These are phyloP conservation scores for Psilopogon haemacephalus DNA, from an alignment of 2,113 vertebrate genomes.

Conservation along the genomic window DNA sequence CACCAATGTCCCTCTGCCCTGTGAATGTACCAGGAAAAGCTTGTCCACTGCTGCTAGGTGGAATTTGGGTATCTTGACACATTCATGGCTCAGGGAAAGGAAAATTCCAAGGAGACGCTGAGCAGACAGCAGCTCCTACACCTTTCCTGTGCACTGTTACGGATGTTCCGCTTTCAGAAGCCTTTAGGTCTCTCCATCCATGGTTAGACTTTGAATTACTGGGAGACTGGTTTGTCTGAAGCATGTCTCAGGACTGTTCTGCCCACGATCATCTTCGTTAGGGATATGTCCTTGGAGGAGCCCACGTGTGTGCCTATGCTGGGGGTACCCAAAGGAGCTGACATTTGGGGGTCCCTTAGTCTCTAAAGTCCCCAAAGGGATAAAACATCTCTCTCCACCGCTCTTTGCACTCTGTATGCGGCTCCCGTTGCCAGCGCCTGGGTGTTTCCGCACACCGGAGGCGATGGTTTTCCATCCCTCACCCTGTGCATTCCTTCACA, in stretches of 20 bases:
- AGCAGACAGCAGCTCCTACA: background rate
- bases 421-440: background rate
- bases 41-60: background rate
- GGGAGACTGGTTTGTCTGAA: background rate
- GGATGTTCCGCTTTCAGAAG: background rate
- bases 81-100: background rate
- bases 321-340: background rate
- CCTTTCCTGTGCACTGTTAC: background rate
- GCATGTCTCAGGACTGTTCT: background rate
- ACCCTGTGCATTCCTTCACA: background rate
- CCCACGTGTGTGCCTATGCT: background rate
- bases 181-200: background rate
- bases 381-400: background rate
- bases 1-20: background rate
- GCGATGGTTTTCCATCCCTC: constrained; percentile 9
- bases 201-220: background rate
- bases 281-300: background rate
- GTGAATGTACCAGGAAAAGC: background rate
- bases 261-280: background rate
- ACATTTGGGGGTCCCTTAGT: background rate
- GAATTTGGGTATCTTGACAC: background rate
- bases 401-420: background rate
- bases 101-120: background rate
- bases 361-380: background rate
- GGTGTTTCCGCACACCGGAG: background rate